phyloP scores from a whole-genome alignment of 2,113 vertebrate genomes.

The Neolamprologus kungweensis region DNA sequence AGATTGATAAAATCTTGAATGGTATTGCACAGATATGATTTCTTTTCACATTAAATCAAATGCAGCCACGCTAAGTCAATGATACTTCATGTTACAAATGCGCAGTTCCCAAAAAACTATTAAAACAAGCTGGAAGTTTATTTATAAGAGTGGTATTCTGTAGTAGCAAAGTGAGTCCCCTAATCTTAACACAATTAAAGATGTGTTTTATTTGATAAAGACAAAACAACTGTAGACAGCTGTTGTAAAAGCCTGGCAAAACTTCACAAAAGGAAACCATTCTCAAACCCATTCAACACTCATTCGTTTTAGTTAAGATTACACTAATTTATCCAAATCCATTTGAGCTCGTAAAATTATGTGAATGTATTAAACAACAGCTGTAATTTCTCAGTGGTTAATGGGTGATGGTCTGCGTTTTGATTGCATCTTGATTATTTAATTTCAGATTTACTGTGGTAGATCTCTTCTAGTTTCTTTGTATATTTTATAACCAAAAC shows the following conservation, averaged over 20 bases:
- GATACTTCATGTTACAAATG: neutral
- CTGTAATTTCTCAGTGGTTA: neutral
- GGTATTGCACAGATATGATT: neutral
- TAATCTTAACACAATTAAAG: neutral
- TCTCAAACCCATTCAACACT: neutral
- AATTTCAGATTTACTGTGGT: neutral
- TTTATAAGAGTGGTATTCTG: neutral
- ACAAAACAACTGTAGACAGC: neutral
- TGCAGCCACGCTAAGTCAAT: neutral
- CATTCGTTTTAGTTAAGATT: neutral
- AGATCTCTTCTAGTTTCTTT: neutral
- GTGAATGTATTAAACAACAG: neutral
- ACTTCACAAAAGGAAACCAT: neutral
- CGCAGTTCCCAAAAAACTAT: neutral
- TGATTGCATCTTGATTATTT: neutral
- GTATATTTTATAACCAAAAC: neutral
- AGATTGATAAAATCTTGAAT: neutral
- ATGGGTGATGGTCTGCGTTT: neutral
- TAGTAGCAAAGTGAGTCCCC: neutral
- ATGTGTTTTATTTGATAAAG: neutral
- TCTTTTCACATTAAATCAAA: neutral
- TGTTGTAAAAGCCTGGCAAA: neutral
- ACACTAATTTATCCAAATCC: neutral
- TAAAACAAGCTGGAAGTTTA: neutral
- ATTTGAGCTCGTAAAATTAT: neutral